These are phyloP conservation scores for Heterotilapia buettikoferi DNA, from an alignment of 2,113 vertebrate species.

Conservation along the genomic window DNA sequence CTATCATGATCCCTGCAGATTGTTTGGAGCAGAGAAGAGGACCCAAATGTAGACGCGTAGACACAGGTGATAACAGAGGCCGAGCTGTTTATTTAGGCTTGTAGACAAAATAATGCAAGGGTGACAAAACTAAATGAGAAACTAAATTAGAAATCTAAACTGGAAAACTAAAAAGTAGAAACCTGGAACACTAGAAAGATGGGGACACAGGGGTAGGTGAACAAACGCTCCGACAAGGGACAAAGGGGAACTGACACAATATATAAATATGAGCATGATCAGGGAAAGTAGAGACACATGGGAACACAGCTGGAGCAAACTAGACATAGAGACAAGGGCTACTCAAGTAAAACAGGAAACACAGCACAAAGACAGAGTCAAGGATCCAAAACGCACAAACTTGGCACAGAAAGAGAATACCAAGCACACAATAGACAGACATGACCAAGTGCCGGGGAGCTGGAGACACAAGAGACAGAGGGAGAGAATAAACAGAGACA, in stretches of 20 bases:
- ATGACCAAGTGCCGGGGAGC: background rate
- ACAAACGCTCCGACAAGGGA: background rate
- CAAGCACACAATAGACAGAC: background rate
- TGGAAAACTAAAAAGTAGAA: background rate
- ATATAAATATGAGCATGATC: background rate
- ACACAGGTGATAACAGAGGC: background rate
- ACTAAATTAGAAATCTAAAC: background rate
- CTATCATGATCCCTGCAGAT: background rate
- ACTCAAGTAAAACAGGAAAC: background rate
- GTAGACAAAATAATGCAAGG: background rate
- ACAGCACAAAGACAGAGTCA: background rate
- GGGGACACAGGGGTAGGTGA: background rate
- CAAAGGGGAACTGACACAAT: background rate
- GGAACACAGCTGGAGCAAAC: background rate
- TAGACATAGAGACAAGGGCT: background rate
- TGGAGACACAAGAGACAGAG: background rate
- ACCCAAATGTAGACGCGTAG: background rate
- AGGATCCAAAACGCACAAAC: background rate
- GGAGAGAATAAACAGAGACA: background rate
- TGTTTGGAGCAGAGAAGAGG: background rate
- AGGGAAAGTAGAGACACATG: background rate
- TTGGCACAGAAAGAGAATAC: background rate
- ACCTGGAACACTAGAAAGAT: background rate
- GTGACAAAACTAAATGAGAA: background rate
- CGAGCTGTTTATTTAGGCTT: background rate